Conservation (phyloP, 2,797 vertebrate genomes). For the Sphenodon punctatus region DNA sequence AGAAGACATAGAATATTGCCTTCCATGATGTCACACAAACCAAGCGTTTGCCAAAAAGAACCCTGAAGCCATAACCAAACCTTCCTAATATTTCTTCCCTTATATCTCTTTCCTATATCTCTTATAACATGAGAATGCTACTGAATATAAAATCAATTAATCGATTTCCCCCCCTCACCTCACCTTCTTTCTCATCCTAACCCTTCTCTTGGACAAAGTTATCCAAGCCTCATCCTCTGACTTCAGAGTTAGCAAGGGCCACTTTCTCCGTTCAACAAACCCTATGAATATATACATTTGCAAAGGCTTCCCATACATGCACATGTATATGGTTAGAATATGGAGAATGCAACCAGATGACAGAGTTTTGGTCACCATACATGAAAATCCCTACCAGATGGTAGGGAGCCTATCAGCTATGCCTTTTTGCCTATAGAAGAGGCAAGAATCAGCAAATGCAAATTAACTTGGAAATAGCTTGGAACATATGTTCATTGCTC, state of each 20-base stretch:
- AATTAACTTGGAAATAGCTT: background rate
- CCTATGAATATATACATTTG: background rate
- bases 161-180: too few relatives aligned
- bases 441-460: background rate
- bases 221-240: background rate
- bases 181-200: too few relatives aligned
- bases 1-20: constrained; percentile 61
- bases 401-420: background rate
- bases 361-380: background rate
- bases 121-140: too few relatives aligned
- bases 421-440: background rate
- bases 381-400: background rate
- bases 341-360: background rate
- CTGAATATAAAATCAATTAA: too few relatives aligned
- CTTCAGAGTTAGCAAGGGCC: too few relatives aligned
- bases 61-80: too few relatives aligned
- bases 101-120: too few relatives aligned
- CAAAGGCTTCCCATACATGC: background rate
- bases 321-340: background rate
- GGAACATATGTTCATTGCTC: too few relatives aligned
- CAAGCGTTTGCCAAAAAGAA: constrained; percentile 28
- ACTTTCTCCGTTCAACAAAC: background rate
- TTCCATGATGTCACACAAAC: constrained; percentile 41
- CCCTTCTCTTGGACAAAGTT: background rate
- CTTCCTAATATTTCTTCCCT: too few relatives aligned